Evolutionary conservation across 2,888 invertebrate species (phyloP).

Genomic region (Pandemis heparana): DNA sequence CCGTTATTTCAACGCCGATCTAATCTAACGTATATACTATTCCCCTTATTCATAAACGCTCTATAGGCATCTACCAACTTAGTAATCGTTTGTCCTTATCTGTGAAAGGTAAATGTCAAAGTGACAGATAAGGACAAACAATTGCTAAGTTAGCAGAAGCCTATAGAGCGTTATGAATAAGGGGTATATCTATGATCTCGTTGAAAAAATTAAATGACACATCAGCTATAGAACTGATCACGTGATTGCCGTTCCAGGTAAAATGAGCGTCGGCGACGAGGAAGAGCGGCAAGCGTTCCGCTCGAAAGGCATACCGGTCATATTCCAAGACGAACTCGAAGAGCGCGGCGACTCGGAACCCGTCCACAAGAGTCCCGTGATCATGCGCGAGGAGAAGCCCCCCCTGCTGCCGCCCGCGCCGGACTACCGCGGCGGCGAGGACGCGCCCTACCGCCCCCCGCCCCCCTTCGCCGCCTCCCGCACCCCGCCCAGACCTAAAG

Average conservation of each 20-base stretch:
- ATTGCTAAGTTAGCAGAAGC: too few relatives aligned
- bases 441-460: conserved; percentile 95
- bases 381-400: conserved; percentile 97
- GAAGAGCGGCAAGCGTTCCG: conserved; percentile 94
- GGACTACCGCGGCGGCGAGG: conserved; percentile 87
- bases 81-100: too few relatives aligned
- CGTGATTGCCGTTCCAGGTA: conserved; percentile 81
- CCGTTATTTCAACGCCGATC: too few relatives aligned
- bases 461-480: conserved; percentile 92
- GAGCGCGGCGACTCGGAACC: conserved; percentile 95
- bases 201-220: too few relatives aligned
- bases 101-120: too few relatives aligned
- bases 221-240: not conserved
- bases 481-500: conserved; percentile 92
- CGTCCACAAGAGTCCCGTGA: conserved; percentile 96
- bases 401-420: conserved; percentile 92
- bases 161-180: too few relatives aligned
- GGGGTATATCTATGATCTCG: too few relatives aligned
- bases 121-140: too few relatives aligned
- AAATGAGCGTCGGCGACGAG: conserved; percentile 89
- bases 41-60: too few relatives aligned
- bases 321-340: conserved; percentile 98
- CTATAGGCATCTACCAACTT: too few relatives aligned
- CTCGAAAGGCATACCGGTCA: conserved; percentile 96
- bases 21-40: too few relatives aligned